Evolutionary conservation across 1,140 invertebrate species (phyloP).

Genomic region (Meloidogyne exigua): DNA sequence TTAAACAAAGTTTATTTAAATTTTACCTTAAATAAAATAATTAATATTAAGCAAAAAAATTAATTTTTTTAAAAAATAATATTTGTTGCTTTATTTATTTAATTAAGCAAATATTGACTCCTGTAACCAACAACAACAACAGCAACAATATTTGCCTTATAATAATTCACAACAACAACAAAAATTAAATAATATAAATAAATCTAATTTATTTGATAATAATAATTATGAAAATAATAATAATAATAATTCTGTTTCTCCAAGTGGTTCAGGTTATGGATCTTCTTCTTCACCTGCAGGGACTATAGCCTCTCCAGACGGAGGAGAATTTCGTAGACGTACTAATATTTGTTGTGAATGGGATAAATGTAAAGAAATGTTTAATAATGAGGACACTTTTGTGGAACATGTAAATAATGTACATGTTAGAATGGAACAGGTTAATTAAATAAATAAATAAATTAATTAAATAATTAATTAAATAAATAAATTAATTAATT

Average conservation of each 20-base stretch:
- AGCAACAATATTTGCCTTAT: not conserved
- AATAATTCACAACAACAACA: not conserved
- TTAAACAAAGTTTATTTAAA: no score
- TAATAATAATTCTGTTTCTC: not conserved
- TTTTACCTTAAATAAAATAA: no score
- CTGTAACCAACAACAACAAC: no score
- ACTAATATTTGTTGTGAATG: conserved; percentile 8
- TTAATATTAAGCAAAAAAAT: no score
- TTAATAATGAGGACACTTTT: conserved; percentile 19
- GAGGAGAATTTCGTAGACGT: not conserved
- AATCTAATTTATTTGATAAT: not conserved
- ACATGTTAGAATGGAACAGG: conserved; percentile 23
- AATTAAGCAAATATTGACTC: not conserved
- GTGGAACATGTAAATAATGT: conserved; percentile 26
- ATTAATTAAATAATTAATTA: no score
- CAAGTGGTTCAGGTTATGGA: not conserved
- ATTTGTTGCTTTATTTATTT: not conserved
- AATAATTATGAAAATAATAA: not conserved
- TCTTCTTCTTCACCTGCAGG: not conserved
- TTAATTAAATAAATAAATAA: not conserved
- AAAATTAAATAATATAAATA: no score
- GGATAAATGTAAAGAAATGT: conserved; percentile 13
- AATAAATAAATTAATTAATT: no score
- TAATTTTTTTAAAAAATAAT: no score
- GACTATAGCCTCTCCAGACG: not conserved